Base-by-base conservation (phyloP, 1,140 invertebrate species). In the Drosophila repletoides region DNA sequence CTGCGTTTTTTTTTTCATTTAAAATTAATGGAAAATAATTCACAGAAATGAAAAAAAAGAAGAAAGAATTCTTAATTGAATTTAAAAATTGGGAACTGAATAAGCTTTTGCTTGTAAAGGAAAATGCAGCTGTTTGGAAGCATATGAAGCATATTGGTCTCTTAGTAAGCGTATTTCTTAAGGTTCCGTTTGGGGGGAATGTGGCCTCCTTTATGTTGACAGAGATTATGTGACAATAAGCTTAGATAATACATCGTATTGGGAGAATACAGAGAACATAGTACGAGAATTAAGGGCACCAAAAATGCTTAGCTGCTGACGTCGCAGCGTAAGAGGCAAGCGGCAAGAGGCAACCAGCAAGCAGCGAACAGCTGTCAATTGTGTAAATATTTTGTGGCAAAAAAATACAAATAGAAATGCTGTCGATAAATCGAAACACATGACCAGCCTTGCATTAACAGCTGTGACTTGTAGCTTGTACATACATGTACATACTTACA, bases 191-290 rank as follows among this genome's bases (percentile, higher is more conserved):
- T 5, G 43, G 5, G 7, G 45, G 12, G 34, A 3, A 14, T 36
- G 56, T 34, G 29, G 43, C 21, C 34, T 51, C 36, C 45, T 66
- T 60, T 48, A 53, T 68, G 65, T 63, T 68, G 65, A 68, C 65
- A 63, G 48, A 63, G 65, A 68, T 68, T 63, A 68, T 63, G 58
- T 68, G 65, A 68, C 59, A 68, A 68, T 68, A 68, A 63, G 49
- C 65, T 48, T 9, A 46, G 59, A 63, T 68, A 68, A 68, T 48
- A 34, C 31, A 63, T 46, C 9, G 17, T 0, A 5, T 36, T 10
- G 33, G 5, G 4, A 15, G 36, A 3, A 43, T 10, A 41, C 5
- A 19, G 34, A 5, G 19, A 22, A 45, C 28, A 15, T 15, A 45
- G 12, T 9, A 17, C 4, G 12, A 22, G 26, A 17, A 40, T 40